Conservation (phyloP, 2,888 invertebrate species). For the Tetragonula carbonaria region DNA sequence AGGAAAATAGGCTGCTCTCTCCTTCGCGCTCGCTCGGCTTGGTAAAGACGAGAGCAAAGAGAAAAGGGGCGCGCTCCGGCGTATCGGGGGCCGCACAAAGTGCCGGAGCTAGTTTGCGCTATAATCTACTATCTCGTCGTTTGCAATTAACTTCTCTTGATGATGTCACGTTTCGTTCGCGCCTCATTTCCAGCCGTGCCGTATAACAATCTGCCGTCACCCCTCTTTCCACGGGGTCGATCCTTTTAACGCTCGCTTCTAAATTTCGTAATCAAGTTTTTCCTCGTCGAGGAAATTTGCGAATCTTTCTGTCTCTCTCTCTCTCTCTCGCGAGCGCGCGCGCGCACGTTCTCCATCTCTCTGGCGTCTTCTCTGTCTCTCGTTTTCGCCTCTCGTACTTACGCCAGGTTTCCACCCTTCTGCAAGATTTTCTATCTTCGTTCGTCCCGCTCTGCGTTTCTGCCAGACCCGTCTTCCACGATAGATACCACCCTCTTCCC, state of each 20-base stretch:
- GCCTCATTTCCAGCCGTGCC: constrained; percentile 79
- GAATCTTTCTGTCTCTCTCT: constrained; percentile 69
- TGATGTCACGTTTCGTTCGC: constrained; percentile 81
- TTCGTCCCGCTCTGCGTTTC: constrained; percentile 27
- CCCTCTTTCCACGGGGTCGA: constrained; percentile 64
- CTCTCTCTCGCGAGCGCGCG: constrained; percentile 8
- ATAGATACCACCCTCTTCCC: constrained; percentile 50
- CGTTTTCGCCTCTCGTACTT: constrained; percentile 12
- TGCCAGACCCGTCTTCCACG: constrained; percentile 40
- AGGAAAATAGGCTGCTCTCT: constrained; percentile 42
- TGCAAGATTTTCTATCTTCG: background rate
- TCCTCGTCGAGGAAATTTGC: constrained; percentile 78
- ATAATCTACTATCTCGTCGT: constrained; percentile 79
- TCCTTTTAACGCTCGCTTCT: constrained; percentile 79
- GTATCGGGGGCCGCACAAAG: constrained; percentile 71
- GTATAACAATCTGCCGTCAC: constrained; percentile 77
- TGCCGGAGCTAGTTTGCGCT: constrained; percentile 78
- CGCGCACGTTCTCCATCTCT: background rate
- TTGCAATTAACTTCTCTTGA: constrained; percentile 81
- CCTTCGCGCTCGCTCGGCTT: background rate
- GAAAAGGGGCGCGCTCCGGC: constrained; percentile 32
- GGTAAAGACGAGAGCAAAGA: constrained; percentile 60
- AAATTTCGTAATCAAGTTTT: constrained; percentile 82
- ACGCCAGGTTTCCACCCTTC: constrained; percentile 13
- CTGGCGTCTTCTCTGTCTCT: background rate